phyloP scores from a whole-genome alignment of 2,888 invertebrate genomes.

The Diarsia rubi region DNA sequence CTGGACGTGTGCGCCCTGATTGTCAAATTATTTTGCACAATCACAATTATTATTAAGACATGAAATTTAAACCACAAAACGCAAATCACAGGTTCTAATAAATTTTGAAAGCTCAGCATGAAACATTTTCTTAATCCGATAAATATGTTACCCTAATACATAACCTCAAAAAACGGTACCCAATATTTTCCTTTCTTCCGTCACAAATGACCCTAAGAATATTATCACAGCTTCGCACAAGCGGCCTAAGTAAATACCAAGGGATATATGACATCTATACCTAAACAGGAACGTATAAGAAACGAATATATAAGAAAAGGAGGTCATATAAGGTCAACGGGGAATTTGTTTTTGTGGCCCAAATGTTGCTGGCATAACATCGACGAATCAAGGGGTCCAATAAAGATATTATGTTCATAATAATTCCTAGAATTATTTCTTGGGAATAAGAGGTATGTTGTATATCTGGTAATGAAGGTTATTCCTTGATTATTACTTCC shows the following conservation, averaged over 20 bases:
- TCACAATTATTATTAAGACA: background rate
- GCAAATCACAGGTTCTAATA: background rate
- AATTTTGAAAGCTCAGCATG: background rate
- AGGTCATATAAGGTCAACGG: constrained; percentile 59
- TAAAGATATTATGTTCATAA: constrained; percentile 15
- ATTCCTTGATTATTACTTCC: background rate
- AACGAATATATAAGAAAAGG: constrained; percentile 37
- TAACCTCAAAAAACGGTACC: constrained; percentile 35
- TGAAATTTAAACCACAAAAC: background rate
- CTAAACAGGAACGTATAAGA: constrained; percentile 59
- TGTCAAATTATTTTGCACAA: background rate
- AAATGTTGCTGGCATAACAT: constrained; percentile 49
- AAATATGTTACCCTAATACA: constrained; percentile 43
- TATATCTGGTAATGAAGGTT: background rate
- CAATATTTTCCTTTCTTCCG: constrained; percentile 47
- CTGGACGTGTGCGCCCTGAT: too few species aligned
- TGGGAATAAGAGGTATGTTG: constrained; percentile 12
- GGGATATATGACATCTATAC: constrained; percentile 51
- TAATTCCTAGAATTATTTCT: constrained; percentile 53
- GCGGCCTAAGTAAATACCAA: constrained; percentile 67
- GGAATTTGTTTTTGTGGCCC: constrained; percentile 75
- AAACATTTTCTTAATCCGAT: constrained; percentile 24
- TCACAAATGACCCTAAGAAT: constrained; percentile 61
- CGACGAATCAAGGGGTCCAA: constrained; percentile 17
- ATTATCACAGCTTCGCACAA: constrained; percentile 63